A percentile compares a stretch with the other conserved stretches of the same genome.
phyloP scores from a whole-genome alignment of 2,888 invertebrate species.

The Dione juno region DNA sequence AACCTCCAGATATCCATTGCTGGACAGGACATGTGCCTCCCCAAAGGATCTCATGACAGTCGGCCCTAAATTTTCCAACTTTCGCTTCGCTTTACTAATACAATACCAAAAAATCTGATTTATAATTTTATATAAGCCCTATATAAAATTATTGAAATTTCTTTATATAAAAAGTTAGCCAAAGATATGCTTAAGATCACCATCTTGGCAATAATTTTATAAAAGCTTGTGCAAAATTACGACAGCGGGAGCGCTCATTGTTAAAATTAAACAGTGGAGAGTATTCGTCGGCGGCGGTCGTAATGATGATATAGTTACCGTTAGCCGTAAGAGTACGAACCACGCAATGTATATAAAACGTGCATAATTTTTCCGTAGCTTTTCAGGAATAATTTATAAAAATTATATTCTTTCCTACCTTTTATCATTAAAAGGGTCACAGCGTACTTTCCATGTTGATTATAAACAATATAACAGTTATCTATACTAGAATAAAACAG shows the following conservation, averaged over 20 bases:
- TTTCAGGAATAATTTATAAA: neutral
- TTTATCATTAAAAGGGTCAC: conserved; percentile 13
- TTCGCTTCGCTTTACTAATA: too few species aligned
- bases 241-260: conserved; percentile 36
- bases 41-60: too few species aligned
- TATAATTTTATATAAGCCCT: neutral
- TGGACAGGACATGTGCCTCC: too few species aligned
- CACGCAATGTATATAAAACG: conserved; percentile 9
- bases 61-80: too few species aligned
- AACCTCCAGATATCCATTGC: too few species aligned
- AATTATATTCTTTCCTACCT: neutral
- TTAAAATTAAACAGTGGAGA: conserved; percentile 30
- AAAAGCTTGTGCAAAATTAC: conserved; percentile 31
- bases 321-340: neutral
- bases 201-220: conserved; percentile 28
- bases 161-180: neutral
- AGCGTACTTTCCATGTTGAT: neutral
- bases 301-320: conserved; percentile 6
- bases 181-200: conserved; percentile 7
- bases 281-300: conserved; percentile 17
- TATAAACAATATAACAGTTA: neutral
- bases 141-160: too few species aligned
- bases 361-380: neutral
- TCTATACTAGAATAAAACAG: neutral
- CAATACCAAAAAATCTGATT: too few species aligned